phyloP scores from a whole-genome alignment of 2,888 invertebrate species.

The Tipula helvola region DNA sequence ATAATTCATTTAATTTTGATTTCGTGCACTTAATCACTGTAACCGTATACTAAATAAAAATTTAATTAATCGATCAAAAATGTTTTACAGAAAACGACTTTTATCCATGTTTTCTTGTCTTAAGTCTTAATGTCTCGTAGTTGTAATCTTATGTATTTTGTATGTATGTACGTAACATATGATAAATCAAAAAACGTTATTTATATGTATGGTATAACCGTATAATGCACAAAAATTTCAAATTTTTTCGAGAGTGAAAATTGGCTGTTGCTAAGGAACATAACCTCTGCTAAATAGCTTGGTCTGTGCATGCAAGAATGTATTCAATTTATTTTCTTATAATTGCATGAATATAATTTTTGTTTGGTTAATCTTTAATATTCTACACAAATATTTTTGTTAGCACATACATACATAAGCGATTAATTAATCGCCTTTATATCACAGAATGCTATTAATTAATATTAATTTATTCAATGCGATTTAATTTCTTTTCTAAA shows the following conservation, averaged over 20 bases:
- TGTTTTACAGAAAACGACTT: not conserved
- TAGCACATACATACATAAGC: no score
- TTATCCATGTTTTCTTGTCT: not conserved
- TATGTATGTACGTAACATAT: not conserved
- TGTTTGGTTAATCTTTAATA: no score
- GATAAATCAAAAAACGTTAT: not conserved
- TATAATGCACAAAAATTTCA: not conserved
- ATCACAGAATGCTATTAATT: not conserved
- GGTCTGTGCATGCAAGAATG: no score
- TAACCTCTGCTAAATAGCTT: no score
- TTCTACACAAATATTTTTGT: no score
- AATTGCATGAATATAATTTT: no score
- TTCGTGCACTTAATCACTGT: not conserved
- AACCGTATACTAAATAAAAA: not conserved
- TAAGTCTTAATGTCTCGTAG: not conserved
- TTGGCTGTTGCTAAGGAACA: no score
- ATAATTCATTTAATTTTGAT: not conserved
- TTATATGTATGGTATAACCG: not conserved
- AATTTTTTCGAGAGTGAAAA: no score
- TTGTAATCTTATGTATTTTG: not conserved
- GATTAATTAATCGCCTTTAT: no score
- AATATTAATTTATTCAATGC: not conserved
- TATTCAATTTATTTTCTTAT: no score
- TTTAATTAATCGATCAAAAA: not conserved
- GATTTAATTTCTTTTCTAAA: not conserved